Base-by-base conservation (phyloP, 2,888 invertebrate species). In the Heliconius ismenius region DNA sequence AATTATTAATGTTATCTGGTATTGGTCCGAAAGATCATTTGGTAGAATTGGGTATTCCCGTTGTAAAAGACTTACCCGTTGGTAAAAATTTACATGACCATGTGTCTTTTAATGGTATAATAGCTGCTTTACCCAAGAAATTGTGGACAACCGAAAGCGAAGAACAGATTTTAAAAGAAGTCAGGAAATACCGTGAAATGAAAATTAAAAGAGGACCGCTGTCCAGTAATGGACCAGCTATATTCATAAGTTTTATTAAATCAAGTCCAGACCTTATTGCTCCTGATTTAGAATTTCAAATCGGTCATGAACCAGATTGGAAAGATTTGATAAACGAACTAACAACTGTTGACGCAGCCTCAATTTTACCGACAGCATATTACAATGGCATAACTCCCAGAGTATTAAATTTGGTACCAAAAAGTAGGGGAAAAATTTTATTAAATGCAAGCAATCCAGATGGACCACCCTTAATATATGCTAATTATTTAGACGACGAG, bases 381-480 rank as follows among this genome's bases (percentile, higher is more conserved):
- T 96, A 96, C 83, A 91, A 95, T 79, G 95, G 94, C 0, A 86
- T 96, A 7, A 88, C 93, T 78, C 89, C 95, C 0, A 91, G 95
- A 76, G 94, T 96, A 0, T 95, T 95, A 83, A 89, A 96, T 32
- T 83, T 96, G 65, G 89, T 92, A 10, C 96, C 96, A 0, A 92
- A 92, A 80, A 96, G 96, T 81, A 91, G 95, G 83, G 96, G 96
- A 0, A 89, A 90, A 21, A 79, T 96, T 0, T 83, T 89, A 39
- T 87, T 98, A 1, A 96, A 96, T 83, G 89, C 94, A 0, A 94
- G 95, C 0, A 95, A 98, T 89, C 97, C 97, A 0, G 92, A 95
- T 83, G 96, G 96, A 0, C 91, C 95, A 62, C 98, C 98, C 0
- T 84, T 96, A 43, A 95, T 98, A 72, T 95, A 96, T 82, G 95